phyloP scores from a whole-genome alignment of 2,797 vertebrate genomes.

The Oceanodroma leucorhoa region DNA sequence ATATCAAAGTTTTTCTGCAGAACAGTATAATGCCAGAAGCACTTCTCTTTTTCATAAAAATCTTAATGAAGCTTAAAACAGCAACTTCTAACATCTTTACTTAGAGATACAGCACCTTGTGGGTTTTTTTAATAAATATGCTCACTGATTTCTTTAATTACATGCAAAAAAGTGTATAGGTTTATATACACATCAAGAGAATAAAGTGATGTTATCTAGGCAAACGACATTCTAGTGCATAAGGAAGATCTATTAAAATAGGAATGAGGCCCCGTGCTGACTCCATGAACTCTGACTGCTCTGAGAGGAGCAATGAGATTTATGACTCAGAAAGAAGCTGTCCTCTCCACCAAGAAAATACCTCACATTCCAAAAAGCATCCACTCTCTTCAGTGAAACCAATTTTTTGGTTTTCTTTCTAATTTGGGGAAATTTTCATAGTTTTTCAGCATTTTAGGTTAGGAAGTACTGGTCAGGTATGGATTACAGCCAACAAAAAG shows the following conservation, averaged over 20 bases:
- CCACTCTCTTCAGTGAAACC: background rate
- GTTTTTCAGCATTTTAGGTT: background rate
- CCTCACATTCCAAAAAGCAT: background rate
- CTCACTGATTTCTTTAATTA: constrained; percentile 8
- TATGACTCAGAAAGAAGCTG: background rate
- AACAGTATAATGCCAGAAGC: constrained; percentile 14
- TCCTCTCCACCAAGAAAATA: background rate
- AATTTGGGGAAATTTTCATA: background rate
- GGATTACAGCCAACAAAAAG: background rate
- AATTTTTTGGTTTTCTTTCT: background rate
- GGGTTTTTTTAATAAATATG: background rate
- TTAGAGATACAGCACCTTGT: background rate
- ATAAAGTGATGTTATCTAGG: background rate
- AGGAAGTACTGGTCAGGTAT: background rate
- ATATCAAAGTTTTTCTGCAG: constrained; percentile 12
- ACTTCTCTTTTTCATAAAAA: constrained; percentile 29
- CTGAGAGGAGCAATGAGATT: background rate
- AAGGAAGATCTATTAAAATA: background rate
- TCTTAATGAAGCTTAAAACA: constrained; percentile 42
- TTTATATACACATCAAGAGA: background rate
- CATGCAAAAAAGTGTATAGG: background rate
- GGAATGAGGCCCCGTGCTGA: background rate
- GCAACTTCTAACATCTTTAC: constrained; percentile 15
- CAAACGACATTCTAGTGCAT: background rate
- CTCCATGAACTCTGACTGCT: background rate